Percentiles rank a stretch among this genome's conserved stretches.
These are phyloP conservation scores for Hydra vulgaris DNA, from an alignment of 30 jellyfish, hydroid and myxozoan genomes.

Conservation along the genomic window DNA sequence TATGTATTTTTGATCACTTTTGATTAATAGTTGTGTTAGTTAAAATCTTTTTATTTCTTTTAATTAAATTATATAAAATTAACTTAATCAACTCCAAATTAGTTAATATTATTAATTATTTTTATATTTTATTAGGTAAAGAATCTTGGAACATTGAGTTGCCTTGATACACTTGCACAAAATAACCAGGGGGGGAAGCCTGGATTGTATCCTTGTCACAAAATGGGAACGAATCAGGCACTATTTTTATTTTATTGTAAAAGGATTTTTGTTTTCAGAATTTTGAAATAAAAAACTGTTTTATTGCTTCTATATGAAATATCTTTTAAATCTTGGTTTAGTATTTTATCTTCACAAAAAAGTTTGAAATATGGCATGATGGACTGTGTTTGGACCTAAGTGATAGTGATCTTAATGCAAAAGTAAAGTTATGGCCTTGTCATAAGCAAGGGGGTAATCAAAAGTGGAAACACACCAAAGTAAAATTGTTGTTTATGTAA, in stretches of 20 bases:
- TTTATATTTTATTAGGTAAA: slow-evolving; percentile 30
- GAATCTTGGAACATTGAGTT: slow-evolving; percentile 55
- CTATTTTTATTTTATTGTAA: not conserved
- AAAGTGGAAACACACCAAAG: slow-evolving; percentile 71
- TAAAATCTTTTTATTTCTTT: not conserved
- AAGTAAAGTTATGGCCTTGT: slow-evolving; percentile 84
- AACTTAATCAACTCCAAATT: no score
- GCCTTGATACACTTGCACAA: slow-evolving; percentile 84
- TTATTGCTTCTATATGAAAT: no score
- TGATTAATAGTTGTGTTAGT: not conserved
- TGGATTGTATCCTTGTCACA: slow-evolving; percentile 92
- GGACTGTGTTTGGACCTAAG: slow-evolving; percentile 68
- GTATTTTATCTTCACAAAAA: slow-evolving; percentile 81
- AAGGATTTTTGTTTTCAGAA: not conserved
- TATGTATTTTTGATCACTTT: slow-evolving; percentile 20
- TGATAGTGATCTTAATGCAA: slow-evolving; percentile 28
- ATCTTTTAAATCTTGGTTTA: slow-evolving; percentile 20
- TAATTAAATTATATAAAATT: not conserved
- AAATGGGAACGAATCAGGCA: slow-evolving; percentile 91
- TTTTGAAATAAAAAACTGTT: not conserved
- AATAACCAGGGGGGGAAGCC: slow-evolving; percentile 91
- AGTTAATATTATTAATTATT: not conserved
- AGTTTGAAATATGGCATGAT: slow-evolving; percentile 90
- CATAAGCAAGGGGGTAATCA: slow-evolving; percentile 94
- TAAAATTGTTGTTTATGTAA: not conserved